phyloP scores from a whole-genome alignment of 2,113 vertebrate genomes.

The Sturnira hondurensis region DNA sequence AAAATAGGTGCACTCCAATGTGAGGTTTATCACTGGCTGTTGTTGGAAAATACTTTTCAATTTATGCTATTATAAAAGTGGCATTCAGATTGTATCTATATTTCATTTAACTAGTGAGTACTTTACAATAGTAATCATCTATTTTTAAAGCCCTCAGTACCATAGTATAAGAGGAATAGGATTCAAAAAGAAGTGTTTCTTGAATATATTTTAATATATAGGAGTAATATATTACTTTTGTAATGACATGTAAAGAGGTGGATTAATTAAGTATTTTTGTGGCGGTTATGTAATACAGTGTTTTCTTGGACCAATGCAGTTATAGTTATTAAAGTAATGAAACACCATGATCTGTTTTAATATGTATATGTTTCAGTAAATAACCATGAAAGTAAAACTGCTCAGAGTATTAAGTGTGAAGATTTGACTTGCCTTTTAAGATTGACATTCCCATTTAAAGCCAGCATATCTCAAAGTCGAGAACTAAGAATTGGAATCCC shows the following conservation, averaged over 20 bases:
- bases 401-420: background rate
- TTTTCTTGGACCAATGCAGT: constrained; percentile 32
- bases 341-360: background rate
- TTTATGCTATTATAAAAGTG: constrained; percentile 67
- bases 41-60: constrained; percentile 68
- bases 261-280: constrained; percentile 59
- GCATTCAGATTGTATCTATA: constrained; percentile 61
- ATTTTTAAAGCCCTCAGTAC: constrained; percentile 55
- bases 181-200: background rate
- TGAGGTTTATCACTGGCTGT: constrained; percentile 71
- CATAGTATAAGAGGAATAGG: constrained; percentile 41
- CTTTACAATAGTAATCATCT: constrained; percentile 58
- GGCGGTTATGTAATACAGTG: constrained; percentile 72
- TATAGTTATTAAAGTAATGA: constrained; percentile 55
- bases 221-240: constrained; percentile 27
- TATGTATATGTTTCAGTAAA: constrained; percentile 2
- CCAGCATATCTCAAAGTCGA: constrained; percentile 46
- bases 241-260: constrained; percentile 43
- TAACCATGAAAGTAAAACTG: background rate
- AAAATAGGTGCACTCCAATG: constrained; percentile 69
- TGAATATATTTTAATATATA: constrained; percentile 37
- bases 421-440: constrained; percentile 50
- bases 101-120: constrained; percentile 55
- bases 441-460: constrained; percentile 1
- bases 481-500: constrained; percentile 77